Percentiles rank a stretch among this genome's conserved stretches.
Evolutionary conservation across 2,888 invertebrate species (phyloP).

Genomic region (Sialis lutaria): DNA sequence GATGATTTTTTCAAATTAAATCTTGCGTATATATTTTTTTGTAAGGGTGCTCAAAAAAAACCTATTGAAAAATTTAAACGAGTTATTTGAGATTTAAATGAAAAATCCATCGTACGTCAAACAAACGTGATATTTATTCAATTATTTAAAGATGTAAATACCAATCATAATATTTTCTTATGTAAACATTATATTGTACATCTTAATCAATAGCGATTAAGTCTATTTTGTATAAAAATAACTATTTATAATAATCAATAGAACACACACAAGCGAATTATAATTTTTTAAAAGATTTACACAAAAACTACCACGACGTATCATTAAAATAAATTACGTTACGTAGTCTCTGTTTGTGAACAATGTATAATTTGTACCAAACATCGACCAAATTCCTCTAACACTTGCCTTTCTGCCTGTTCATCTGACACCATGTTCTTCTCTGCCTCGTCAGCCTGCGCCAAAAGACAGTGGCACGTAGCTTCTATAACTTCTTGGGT

Average conservation of each 20-base stretch:
- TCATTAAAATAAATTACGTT: background rate
- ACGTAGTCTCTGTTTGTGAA: background rate
- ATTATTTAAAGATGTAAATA: too few species aligned
- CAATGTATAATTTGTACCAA: conserved; percentile 69
- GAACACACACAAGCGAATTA: too few species aligned
- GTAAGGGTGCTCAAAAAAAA: too few species aligned
- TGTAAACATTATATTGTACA: background rate
- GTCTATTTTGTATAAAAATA: background rate
- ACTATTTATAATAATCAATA: background rate
- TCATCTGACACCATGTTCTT: conserved; percentile 40
- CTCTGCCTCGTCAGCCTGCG: conserved; percentile 76
- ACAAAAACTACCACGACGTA: too few species aligned
- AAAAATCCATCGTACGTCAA: too few species aligned
- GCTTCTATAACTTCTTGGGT: conserved; percentile 92
- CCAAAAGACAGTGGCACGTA: conserved; percentile 85
- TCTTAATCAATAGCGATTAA: background rate
- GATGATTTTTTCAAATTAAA: too few species aligned
- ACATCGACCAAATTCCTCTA: conserved; percentile 91
- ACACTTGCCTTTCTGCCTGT: conserved; percentile 51
- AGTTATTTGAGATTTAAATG: too few species aligned
- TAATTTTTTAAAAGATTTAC: too few species aligned
- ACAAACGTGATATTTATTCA: too few species aligned
- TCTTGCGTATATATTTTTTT: too few species aligned
- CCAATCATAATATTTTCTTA: background rate
- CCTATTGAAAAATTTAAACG: too few species aligned